Evolutionary conservation across 2,888 invertebrate genomes (phyloP).

Genomic region (Carcina quercana): DNA sequence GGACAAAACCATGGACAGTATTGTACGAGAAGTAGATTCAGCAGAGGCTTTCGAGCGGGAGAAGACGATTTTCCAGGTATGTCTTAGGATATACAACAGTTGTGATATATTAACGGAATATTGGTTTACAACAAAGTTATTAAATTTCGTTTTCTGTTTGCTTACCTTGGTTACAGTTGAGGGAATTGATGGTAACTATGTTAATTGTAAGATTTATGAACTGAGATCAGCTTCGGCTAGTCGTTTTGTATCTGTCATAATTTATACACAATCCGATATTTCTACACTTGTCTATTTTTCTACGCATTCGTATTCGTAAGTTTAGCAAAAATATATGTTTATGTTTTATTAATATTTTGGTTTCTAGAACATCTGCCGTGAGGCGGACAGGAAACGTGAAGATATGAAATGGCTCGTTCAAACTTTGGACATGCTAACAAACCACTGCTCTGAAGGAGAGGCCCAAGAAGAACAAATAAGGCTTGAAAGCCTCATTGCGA

Average conservation of each 20-base stretch:
- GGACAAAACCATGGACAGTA: constrained; percentile 86
- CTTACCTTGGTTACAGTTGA: constrained; percentile 50
- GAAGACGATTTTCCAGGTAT: constrained; percentile 92
- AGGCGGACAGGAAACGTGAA: constrained; percentile 92
- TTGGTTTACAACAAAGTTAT: not conserved
- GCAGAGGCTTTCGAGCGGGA: constrained; percentile 93
- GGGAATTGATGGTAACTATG: constrained; percentile 67
- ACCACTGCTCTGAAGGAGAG: constrained; percentile 87
- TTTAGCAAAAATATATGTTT: too few species aligned
- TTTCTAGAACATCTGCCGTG: constrained; percentile 87
- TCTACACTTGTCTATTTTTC: too few species aligned
- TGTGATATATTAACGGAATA: not conserved
- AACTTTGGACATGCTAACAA: constrained; percentile 88
- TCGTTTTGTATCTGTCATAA: too few species aligned
- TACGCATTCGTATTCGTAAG: too few species aligned
- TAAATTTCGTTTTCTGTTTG: constrained; percentile 20
- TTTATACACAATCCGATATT: too few species aligned
- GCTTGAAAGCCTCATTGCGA: constrained; percentile 86
- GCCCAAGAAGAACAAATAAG: constrained; percentile 86
- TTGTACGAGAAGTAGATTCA: constrained; percentile 88
- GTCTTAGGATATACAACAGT: constrained; percentile 17
- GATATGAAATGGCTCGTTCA: constrained; percentile 97
- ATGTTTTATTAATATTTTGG: too few species aligned
- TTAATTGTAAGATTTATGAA: not conserved
- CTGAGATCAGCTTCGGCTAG: not conserved